Base-by-base conservation (phyloP, 2,113 vertebrate species). In the Dipodomys ordii region DNA sequence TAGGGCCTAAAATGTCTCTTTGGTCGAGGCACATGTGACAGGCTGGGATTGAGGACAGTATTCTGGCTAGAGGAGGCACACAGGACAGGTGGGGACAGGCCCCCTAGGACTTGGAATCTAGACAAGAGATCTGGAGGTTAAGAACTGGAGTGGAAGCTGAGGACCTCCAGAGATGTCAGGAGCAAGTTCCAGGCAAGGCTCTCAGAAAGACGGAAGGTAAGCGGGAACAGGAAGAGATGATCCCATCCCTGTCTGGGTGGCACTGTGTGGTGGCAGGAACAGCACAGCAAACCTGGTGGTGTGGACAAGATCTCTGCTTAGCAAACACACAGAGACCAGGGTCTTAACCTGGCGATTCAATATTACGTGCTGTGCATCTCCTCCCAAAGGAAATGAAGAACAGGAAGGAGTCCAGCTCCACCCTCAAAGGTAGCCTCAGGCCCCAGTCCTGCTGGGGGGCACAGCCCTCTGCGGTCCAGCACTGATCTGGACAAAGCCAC, bases 201-300 rank as follows among this genome's bases (percentile, higher is more conserved):
- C 57, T 77, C 32, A 83, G 74, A 74, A 87, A 74, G 20, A 73
- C 46, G 72, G 79, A 60, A 64, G 39, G 39, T 39, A 39, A 25
- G 44, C n/a, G 35, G 35, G 69, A 23, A 4, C 32, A 25, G 60
- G 46, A 67, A 69, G 53, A 30, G 53, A 1, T 0, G 6, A 12
- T 1, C n/a, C 9, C 2, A n/a, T 0, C 0, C 5, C 1, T 18
- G 53, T 15, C 60, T 9, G 25, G 22, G 8, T 2, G 13, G 39
- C 27, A 12, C 7, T 4, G 39, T 0, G 7, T 11, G 19, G 18
- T 1, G 39, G 27, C 2, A 8, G 16, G 57, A 11, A 28, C 6
- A 28, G 7, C 8, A 1, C 3, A 68, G 85, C 49, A 25, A 20
- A 35, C 19, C 2, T 15, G 28, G 18, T 5, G 4, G 12, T 1